Evolutionary conservation across 1,140 invertebrate species (phyloP).

Genomic region (Trichogramma pretiosum): DNA sequence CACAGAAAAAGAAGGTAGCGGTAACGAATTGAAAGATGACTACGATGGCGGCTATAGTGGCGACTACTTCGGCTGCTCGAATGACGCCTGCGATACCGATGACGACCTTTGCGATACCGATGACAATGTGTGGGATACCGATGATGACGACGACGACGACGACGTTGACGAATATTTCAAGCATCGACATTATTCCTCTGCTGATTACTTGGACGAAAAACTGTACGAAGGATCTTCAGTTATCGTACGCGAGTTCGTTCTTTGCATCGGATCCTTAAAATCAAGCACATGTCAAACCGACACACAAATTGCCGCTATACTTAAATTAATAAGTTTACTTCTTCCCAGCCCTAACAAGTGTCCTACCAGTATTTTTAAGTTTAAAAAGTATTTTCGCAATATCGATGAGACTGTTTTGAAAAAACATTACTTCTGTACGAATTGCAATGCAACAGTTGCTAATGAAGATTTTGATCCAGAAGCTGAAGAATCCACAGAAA

Average conservation of each 20-base stretch:
- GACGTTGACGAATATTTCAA: slow-evolving; percentile 1
- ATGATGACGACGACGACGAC: not conserved
- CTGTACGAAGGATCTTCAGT: not conserved
- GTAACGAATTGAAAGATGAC: not conserved
- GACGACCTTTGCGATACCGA: not conserved
- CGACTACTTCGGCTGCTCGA: not conserved
- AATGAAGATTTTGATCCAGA: too few species aligned
- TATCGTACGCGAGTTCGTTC: not conserved
- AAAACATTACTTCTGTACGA: too few species aligned
- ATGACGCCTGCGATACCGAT: not conserved
- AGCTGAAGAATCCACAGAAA: too few species aligned
- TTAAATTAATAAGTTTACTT: too few species aligned
- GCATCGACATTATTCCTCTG: not conserved
- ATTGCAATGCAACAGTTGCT: too few species aligned
- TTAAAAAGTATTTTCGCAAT: too few species aligned
- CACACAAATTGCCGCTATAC: not conserved
- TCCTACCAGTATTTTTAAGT: too few species aligned
- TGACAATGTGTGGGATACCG: not conserved
- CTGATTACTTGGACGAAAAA: not conserved
- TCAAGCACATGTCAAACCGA: not conserved
- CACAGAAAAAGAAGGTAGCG: not conserved
- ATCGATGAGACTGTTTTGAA: too few species aligned
- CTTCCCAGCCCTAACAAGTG: too few species aligned
- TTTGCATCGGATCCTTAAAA: not conserved
- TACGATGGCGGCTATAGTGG: not conserved